Evolutionary conservation across 2,797 vertebrate genomes (phyloP), one percentile per base, ranked within the genome.

Genomic region (Iguana delicatissima): DNA sequence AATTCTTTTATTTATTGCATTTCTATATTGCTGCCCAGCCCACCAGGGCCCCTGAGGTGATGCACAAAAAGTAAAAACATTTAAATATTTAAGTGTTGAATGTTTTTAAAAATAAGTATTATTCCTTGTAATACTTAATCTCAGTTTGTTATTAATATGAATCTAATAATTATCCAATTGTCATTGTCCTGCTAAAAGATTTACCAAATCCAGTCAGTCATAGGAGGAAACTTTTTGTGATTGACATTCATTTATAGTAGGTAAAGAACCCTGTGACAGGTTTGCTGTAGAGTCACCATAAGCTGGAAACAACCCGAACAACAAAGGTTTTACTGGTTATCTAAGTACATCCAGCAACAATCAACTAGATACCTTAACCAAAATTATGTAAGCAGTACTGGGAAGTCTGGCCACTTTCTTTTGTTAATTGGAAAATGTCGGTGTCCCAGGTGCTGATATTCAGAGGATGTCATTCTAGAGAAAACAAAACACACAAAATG

Each of bases 331-430:
- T 50, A 64, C 22, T 52, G 67, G n/a, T 64, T 50, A 32, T 64
- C 26, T 29, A 64, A 62, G 55, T 46, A 59, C 16, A 64, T 59
- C 57, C 57, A 79, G 22, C 2, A 64, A 79, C 1, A 38, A 42
- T 50, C 8, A 86, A 14, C 7, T 38, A 77, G 0, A 50, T 79
- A 91, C 87, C 4, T 73, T 6, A 52, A 0, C 0, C 3, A 87
- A 86, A 1, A 57, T 0, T 1, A 46, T 0, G 2, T 35, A 10
- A 0, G 3, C 84, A 69, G 77, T 0, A 18, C 18, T 6, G 18
- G 18, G 32, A 67, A 6, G 46, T 64, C 26, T 32, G 57, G n/a
- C 29, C 32, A 14, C 29, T 80, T 80, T 73, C 0, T 85, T 32
- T 16, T 55, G 1, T 13, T 29, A 26, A 35, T 62, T 38, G 18